A percentile compares a stretch with the other conserved stretches of the same genome.
These are phyloP conservation scores for Trichogramma pretiosum DNA, from an alignment of 1,140 invertebrate genomes.

Conservation along the genomic window DNA sequence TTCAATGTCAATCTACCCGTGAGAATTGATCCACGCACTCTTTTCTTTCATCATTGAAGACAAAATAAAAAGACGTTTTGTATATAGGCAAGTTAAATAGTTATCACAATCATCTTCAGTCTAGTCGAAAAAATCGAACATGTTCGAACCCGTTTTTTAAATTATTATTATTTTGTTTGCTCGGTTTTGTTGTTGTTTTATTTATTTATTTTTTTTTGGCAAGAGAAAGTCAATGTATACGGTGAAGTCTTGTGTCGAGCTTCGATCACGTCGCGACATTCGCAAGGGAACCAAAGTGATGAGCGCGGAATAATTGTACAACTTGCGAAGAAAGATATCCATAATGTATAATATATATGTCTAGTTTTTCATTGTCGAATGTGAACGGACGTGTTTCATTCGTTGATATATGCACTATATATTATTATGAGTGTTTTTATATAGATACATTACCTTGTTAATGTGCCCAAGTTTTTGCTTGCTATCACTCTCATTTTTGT, in stretches of 20 bases:
- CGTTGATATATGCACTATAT: constrained; percentile 9
- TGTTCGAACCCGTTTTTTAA: constrained; percentile 40
- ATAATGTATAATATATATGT: too few relatives aligned
- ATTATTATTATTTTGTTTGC: too few relatives aligned
- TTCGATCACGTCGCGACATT: constrained; percentile 10
- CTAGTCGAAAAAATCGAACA: constrained; percentile 45
- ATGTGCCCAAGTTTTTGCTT: neutral
- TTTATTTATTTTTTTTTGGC: too few relatives aligned
- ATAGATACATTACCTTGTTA: constrained; percentile 18
- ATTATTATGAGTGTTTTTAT: constrained; percentile 6
- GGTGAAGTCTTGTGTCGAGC: constrained; percentile 19
- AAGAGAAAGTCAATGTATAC: constrained; percentile 33
- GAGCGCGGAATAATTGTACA: too few relatives aligned
- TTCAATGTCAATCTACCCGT: neutral
- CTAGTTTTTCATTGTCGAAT: too few relatives aligned
- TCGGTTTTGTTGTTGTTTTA: too few relatives aligned
- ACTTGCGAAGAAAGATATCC: too few relatives aligned
- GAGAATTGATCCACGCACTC: too few relatives aligned
- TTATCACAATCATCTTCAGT: constrained; percentile 47
- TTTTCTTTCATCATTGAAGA: constrained; percentile 10
- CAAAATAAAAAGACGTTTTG: too few relatives aligned
- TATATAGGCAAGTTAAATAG: constrained; percentile 39
- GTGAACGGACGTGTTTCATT: constrained; percentile 15
- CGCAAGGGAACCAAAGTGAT: constrained; percentile 1
- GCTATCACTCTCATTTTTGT: too few relatives aligned